Evolutionary conservation across 2,797 vertebrate genomes (phyloP), one percentile per base, ranked within the genome.

Genomic region (Pseudopleuronectes americanus): DNA sequence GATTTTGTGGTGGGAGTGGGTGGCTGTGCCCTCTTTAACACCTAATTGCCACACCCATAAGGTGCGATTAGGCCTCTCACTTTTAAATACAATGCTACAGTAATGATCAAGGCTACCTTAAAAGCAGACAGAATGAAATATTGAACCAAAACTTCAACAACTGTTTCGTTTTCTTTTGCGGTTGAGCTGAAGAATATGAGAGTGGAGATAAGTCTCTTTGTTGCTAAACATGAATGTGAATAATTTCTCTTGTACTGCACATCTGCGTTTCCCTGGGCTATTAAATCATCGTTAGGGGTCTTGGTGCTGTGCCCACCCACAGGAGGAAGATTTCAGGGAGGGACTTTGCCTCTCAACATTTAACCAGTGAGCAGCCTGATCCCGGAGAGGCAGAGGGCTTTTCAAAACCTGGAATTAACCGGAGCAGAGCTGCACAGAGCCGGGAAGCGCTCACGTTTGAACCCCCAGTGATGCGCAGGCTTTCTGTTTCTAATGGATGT

Each of bases 261-360:
- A 62, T 55, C 28, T 45, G 52, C 12, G 3, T 72, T 61, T 43
- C 28, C 14, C 51, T 53, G 23, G 22, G 21, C 24, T 49, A 31
- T 77, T 71, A 76, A 82, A 74, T 49, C 63, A 71, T 68, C 72
- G 45, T 73, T 57, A 64, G 74, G 64, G 70, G 45, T 75, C 71
- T 51, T 22, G 69, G 62, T 54, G 57, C 56, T 65, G 66, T 81
- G 84, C 91, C 88, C 90, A 90, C 90, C 90, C 90, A 91, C 90
- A 70, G 19, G 0, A 85, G 73, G 41, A 19, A 64, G 66, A 62
- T 19, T 84, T 81, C 72, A 85, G 88, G 91, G 90, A 91, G 85
- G 88, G 88, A 84, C 87, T 87, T 78, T 79, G 55, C 64, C 77
- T 84, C 74, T 71, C 76, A 41, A 83, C 88, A 85, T 91, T 88